Base-by-base conservation (phyloP, 2,797 vertebrate genomes). In the Enoplosus armatus region DNA sequence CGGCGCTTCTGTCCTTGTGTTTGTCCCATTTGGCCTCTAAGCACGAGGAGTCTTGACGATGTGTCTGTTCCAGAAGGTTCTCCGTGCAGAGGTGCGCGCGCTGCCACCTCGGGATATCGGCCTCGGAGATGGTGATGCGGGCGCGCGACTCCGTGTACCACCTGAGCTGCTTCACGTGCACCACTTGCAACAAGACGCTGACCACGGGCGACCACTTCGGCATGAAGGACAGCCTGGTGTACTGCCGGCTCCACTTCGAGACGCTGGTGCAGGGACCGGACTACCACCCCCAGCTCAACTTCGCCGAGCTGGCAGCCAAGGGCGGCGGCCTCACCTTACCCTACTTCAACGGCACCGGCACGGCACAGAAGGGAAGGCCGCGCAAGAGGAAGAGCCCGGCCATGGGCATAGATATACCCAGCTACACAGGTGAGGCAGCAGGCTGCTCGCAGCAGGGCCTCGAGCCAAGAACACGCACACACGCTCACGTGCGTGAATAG, bases 1-100 rank as follows among this genome's bases (percentile, higher is more conserved):
- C 22, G 2, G 45, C 6, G 10, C 20, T 5, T 2, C 8, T 12
- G 27, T 22, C 26, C 6, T 0, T 18, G 12, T 59, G n/a, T 31
- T 24, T 59, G 48, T 64, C 43, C 7, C 39, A 6, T 5, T 33
- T 35, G 53, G 22, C 72, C 15, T 77, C 4, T 24, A 5, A 65
- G 73, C 56, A 48, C 45, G 88, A 67, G 75, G 82, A 79, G 84
- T 89, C 87, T 84, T 92, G 91, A 95, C 95, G 83, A 51, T 88
- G 51, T 80, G 76, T 89, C 87, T 95, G 94, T 96, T 97, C 93
- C 97, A 99, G 98, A 98, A 99, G 98, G 97, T 99, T 99, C 96
- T 99, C 98, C 87, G 98, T 99, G 96, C 98, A 99, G 97, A 97
- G 98, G 95, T 99, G 98, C 96, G 97, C 98, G 91, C 97, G 98